phyloP scores from a whole-genome alignment of 2,113 vertebrate species.

The Tychaedon coryphoeus region DNA sequence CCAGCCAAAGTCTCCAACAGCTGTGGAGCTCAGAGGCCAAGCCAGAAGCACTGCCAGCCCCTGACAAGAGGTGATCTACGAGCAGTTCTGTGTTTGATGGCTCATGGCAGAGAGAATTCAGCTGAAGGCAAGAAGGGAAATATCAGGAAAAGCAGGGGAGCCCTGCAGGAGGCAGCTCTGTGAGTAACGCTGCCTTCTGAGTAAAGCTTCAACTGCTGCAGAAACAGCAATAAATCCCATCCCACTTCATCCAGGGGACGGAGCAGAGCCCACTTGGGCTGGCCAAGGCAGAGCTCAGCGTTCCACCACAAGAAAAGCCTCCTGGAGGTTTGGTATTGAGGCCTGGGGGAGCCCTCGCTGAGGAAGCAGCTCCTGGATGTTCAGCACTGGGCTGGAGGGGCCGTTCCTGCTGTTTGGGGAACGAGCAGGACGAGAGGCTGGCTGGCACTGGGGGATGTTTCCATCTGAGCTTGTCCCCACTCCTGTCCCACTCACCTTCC shows the following conservation, averaged over 20 bases:
- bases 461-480: background rate
- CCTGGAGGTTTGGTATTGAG: background rate
- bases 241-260: background rate
- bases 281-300: background rate
- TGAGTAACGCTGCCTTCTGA: constrained; percentile 9
- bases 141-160: background rate
- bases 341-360: background rate
- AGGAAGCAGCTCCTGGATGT: background rate
- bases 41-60: background rate
- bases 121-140: constrained; percentile 2
- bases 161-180: background rate
- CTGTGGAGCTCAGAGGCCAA: background rate
- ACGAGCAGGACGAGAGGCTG: background rate
- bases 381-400: fast-evolving
- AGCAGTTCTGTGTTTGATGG: background rate
- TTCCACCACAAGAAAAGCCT: constrained; percentile 15
- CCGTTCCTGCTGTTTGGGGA: fast-evolving
- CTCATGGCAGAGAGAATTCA: background rate
- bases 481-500: background rate
- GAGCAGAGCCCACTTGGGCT: background rate
- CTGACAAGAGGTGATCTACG: background rate
- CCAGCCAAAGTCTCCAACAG: background rate
- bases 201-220: background rate
- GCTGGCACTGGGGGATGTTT: background rate
- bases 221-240: constrained; percentile 38